Evolutionary conservation across 2,113 vertebrate species (phyloP).

Genomic region (Sinocyclocheilus rhinocerous): DNA sequence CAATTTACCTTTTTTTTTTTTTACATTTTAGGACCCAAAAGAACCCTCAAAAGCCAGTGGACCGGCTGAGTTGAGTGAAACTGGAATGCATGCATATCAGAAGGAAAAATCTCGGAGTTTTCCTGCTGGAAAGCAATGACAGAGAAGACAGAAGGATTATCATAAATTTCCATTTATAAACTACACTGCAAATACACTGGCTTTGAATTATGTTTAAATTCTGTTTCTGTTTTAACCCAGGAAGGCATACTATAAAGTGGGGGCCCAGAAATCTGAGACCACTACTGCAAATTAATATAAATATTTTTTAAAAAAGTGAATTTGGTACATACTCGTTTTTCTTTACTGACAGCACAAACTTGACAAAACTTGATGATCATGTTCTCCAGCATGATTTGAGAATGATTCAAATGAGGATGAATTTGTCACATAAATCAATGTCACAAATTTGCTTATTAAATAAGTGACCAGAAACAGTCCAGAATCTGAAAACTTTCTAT

Average conservation of each 20-base stretch:
- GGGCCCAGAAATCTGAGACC: neutral
- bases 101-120: constrained; percentile 1
- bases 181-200: neutral
- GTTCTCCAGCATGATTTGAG: neutral
- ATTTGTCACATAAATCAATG: neutral
- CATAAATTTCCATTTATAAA: constrained; percentile 74
- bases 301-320: neutral
- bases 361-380: neutral
- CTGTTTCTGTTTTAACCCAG: neutral
- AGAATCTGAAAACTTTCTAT: neutral
- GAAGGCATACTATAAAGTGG: neutral
- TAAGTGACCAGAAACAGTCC: neutral
- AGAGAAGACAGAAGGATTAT: constrained; percentile 66
- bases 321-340: neutral
- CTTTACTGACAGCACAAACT: neutral
- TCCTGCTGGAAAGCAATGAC: constrained; percentile 54
- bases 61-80: neutral
- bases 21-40: neutral
- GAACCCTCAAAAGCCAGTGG: neutral
- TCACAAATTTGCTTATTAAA: constrained; percentile 10
- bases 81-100: constrained; percentile 13
- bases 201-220: neutral
- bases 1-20: neutral
- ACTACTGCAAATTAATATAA: no score
- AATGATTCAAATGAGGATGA: neutral